Conservation (phyloP, 2,113 vertebrate genomes). For the Melanocharis versteri region DNA sequence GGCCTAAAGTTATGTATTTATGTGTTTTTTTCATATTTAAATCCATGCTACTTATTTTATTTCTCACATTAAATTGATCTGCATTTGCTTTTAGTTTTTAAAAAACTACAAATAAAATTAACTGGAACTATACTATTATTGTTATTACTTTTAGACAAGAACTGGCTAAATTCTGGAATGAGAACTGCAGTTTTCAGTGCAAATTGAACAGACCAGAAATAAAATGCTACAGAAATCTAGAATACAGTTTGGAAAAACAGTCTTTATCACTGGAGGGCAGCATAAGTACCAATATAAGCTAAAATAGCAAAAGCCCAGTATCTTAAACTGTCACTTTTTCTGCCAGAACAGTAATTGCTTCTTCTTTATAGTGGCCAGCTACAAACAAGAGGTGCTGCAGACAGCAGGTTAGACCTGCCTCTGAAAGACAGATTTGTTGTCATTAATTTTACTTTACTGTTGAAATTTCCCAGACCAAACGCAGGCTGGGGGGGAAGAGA, state of each 20-base stretch:
- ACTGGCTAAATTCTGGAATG: neutral
- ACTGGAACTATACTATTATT: neutral
- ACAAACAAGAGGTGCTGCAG: neutral
- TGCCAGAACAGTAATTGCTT: neutral
- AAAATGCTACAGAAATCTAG: neutral
- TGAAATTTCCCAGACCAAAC: neutral
- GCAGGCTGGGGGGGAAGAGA: fast-evolving
- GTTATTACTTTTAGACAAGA: neutral
- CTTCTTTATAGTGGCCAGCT: neutral
- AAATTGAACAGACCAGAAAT: neutral
- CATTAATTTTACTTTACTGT: neutral
- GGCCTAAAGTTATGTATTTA: neutral
- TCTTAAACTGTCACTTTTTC: neutral
- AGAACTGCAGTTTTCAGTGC: neutral
- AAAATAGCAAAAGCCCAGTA: neutral
- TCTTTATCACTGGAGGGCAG: conserved; percentile 38
- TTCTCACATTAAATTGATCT: neutral
- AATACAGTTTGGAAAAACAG: neutral
- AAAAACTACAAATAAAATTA: neutral
- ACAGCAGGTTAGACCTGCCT: neutral
- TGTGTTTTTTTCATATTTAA: fast-evolving
- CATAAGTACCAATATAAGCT: neutral
- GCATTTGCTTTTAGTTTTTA: neutral
- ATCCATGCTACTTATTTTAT: neutral
- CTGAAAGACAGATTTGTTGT: neutral